Base-by-base conservation (phyloP, 2,888 invertebrate genomes). In the Mactromeris polynyma region DNA sequence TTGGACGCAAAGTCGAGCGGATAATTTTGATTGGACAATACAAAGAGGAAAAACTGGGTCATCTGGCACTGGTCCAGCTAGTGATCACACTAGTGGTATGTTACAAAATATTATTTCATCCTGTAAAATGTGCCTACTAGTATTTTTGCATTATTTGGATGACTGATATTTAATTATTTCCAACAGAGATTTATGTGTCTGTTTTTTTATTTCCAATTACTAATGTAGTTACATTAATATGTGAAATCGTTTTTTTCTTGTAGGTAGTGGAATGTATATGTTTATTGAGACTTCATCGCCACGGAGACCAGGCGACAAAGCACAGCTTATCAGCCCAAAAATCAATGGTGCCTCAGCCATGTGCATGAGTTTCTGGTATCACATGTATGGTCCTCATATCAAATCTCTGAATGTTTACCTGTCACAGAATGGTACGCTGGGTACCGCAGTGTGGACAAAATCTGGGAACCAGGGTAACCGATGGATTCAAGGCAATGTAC, bases 251-350 rank as follows among this genome's bases (percentile, higher is more conserved):
- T 64, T n/a, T 26, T 6, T 64, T 33, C 33, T 69, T 86, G 11
- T 78, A 92, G 91, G 84, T 40, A 77, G 89, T 89, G 95, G 94
- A 19, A 94, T 94, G 83, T 96, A 96, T 90, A 92, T 95, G 87
- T 96, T 93, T 89, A 95, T 96, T 58, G 96, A 96, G 89, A 94
- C 96, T 0, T 95, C 96, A 1, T 86, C 92, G 11, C 97, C 97
- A 0, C 96, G 97, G 81, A 94, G 97, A 91, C 97, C 97, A 0
- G 97, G 97, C 0, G 97, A 97, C 93, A 96, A 96, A 83, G 97
- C 97, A 0, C 96, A 97, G 88, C 96, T 98, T 19, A 96, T 97
- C 36, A 97, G 97, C 87, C 95, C 95, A 0, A n/a, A 80, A 19
- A 90, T 95, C 42, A 93, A 91, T 79, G 92, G 94, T 3, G 91